Evolutionary conservation across 30 jellyfish, hydroid and myxozoan genomes (phyloP).

Genomic region (Cassiopea xamachana): DNA sequence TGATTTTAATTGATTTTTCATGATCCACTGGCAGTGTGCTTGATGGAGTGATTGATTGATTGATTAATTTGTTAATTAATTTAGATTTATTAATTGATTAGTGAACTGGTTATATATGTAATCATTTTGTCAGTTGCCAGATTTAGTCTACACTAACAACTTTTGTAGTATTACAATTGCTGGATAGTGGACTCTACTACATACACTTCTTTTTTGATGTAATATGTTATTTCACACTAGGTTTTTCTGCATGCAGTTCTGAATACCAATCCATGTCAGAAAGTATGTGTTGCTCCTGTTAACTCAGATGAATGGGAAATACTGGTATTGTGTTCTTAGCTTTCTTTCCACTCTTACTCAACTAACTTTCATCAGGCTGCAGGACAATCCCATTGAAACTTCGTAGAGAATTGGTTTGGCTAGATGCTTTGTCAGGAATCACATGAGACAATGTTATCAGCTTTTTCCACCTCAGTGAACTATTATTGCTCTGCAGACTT

Average conservation of each 20-base stretch:
- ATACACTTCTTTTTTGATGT: too few relatives aligned
- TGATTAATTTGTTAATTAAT: neutral
- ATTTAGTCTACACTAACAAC: neutral
- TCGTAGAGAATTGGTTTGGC: too few relatives aligned
- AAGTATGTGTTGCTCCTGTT: slow-evolving; percentile 56
- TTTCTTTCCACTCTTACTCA: neutral
- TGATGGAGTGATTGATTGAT: neutral
- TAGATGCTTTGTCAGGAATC: too few relatives aligned
- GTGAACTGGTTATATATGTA: neutral
- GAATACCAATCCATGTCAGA: slow-evolving; percentile 24
- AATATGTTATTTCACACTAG: slow-evolving; percentile 3
- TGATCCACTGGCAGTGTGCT: neutral
- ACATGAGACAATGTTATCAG: too few relatives aligned
- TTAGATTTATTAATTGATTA: neutral
- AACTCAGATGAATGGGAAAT: slow-evolving; percentile 65
- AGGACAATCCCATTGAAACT: too few relatives aligned
- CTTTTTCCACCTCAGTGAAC: too few relatives aligned
- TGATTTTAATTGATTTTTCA: neutral
- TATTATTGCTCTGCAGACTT: too few relatives aligned
- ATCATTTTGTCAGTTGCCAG: neutral
- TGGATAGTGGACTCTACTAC: neutral
- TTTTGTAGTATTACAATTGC: neutral
- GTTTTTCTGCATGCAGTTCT: slow-evolving; percentile 27
- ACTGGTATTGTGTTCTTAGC: slow-evolving; percentile 26
- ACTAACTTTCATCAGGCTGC: neutral